phyloP scores from a whole-genome alignment of 2,113 vertebrate genomes.

The Strix aluco region DNA sequence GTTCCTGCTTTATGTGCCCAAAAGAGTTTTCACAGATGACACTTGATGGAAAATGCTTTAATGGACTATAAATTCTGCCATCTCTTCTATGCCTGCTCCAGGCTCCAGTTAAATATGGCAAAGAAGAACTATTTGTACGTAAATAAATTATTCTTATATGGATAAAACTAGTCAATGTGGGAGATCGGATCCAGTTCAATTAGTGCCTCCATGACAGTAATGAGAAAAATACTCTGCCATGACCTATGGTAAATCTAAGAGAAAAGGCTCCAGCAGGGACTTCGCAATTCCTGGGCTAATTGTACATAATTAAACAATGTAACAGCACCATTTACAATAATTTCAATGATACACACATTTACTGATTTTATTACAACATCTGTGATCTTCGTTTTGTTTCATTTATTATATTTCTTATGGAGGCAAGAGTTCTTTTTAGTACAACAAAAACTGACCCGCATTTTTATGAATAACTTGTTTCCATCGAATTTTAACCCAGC shows the following conservation, averaged over 20 bases:
- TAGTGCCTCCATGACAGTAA: constrained; percentile 32
- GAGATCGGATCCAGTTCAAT: constrained; percentile 27
- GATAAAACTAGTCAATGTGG: background rate
- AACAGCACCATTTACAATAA: constrained; percentile 43
- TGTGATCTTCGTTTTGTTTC: background rate
- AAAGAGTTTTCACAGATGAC: background rate
- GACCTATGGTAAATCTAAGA: constrained; percentile 36
- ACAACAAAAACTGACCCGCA: background rate
- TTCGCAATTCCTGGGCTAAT: constrained; percentile 40
- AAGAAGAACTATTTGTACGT: background rate
- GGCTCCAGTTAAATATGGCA: background rate
- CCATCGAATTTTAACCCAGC: background rate
- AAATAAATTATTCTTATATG: constrained; percentile 8
- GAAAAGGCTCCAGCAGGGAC: constrained; percentile 46
- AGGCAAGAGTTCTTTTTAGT: background rate
- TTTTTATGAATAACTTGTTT: constrained; percentile 4
- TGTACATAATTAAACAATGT: constrained; percentile 40
- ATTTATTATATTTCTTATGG: background rate
- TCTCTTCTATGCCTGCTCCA: background rate
- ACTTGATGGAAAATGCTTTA: background rate
- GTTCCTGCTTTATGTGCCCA: background rate
- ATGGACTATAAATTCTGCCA: constrained; percentile 5
- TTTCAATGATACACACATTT: constrained; percentile 43
- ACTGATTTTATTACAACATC: constrained; percentile 22
- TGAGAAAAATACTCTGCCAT: constrained; percentile 36